phyloP scores from a whole-genome alignment of 2,113 vertebrate genomes.

The Rana temporaria region DNA sequence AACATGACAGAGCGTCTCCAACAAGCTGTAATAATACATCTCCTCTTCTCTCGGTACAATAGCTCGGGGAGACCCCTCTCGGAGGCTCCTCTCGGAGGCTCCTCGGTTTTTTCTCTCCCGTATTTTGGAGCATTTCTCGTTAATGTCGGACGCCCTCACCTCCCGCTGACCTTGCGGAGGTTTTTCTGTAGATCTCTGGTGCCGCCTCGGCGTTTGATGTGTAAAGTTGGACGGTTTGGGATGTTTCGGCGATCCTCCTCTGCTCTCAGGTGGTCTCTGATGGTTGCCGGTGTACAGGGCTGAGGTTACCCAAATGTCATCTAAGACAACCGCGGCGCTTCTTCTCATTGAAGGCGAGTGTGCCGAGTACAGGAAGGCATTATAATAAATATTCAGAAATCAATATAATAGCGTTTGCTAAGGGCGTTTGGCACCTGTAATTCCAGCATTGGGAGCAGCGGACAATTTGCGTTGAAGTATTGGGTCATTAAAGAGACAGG shows the following conservation, averaged over 20 bases:
- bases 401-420: neutral
- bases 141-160: constrained; percentile 10
- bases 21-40: neutral
- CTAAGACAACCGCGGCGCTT: neutral
- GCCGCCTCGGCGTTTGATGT: constrained; percentile 10
- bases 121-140: constrained; percentile 16
- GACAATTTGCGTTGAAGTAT: neutral
- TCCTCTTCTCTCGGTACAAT: neutral
- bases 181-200: neutral
- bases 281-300: constrained; percentile 1
- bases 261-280: constrained; percentile 1
- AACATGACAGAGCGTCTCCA: neutral
- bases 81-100: neutral
- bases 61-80: constrained; percentile 3
- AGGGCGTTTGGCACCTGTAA: neutral
- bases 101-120: neutral
- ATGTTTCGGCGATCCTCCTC: constrained; percentile 18
- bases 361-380: neutral
- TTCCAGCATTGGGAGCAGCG: neutral
- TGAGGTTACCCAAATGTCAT: constrained; percentile 12
- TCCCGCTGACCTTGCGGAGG: constrained; percentile 5
- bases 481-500: too few species aligned
- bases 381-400: neutral
- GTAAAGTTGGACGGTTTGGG: neutral
- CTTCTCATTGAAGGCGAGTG: neutral